Evolutionary conservation across 2,797 vertebrate species (phyloP), one percentile per base, ranked within the genome.

Genomic region (Geotria australis): DNA sequence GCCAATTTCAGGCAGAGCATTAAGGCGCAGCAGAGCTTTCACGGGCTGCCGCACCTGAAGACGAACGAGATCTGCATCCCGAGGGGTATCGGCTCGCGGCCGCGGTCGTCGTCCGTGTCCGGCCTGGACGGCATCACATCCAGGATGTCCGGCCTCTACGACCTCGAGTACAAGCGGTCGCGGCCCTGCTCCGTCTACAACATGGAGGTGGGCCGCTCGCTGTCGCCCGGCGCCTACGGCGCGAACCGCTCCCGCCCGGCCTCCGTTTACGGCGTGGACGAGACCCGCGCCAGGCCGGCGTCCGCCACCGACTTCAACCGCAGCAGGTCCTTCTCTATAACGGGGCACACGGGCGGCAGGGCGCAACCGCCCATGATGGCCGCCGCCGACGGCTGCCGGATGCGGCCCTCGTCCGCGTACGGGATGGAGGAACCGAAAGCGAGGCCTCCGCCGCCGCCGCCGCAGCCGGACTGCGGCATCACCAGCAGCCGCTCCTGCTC

Each of bases 21-120:
- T 53, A 91, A 88, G 0, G 85, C 95, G 62, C 86, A 99, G 63
- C 88, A 94, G 65, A 85, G 85, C 68, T 89, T 93, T 70, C 93
- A 91, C 0, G 76, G 84, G 1, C 71, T 69, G 24, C 46, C 59
- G 58, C 24, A 11, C 24, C 8, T 55, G 9, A 55, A 55, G 7
- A 38, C 24, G 38, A 38, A 24, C 38, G 24, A 38, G 24, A 38
- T 38, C 38, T 38, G 24, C 24, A 38, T 38, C 38, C 24, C 24
- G 24, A 38, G 24, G 38, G 24, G 24, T 5, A 24, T 55, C 55
- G 51, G n/a, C 9, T 55, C 24, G 8, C 55, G 51, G 9, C 51
- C 7, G 8, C 55, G 51, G 24, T 55, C 51, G 24, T 55, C 51
- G n/a, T 55, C 51, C 9, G 51, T 55, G n/a, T 55, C 51, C n/a